Conservation (phyloP, 2,888 invertebrate genomes). For the Thymelicus sylvestris region DNA sequence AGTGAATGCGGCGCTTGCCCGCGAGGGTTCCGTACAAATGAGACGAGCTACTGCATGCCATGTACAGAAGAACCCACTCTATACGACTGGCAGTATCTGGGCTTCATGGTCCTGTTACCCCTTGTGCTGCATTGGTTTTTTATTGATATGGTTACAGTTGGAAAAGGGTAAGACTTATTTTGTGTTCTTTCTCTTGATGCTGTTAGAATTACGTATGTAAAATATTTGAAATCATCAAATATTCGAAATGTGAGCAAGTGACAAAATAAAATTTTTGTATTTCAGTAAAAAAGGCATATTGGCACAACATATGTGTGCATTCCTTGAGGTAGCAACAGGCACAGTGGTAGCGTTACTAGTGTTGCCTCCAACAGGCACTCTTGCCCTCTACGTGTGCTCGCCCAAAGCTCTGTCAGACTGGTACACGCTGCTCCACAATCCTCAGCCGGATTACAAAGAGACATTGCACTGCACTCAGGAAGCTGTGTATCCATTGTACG, state of each 20-base stretch:
- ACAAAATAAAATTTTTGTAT: no score
- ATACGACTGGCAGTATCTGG: constrained; percentile 97
- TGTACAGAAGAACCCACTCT: constrained; percentile 91
- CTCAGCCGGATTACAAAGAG: constrained; percentile 95
- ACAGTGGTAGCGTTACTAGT: constrained; percentile 91
- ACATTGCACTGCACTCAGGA: constrained; percentile 98
- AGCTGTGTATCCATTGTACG: constrained; percentile 98
- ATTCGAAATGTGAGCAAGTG: no score
- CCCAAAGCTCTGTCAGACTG: constrained; percentile 95
- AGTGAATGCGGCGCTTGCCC: constrained; percentile 95
- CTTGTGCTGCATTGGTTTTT: constrained; percentile 96
- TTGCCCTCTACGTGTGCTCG: constrained; percentile 91
- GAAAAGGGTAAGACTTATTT: constrained; percentile 89
- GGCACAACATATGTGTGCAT: constrained; percentile 91
- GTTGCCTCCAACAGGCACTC: constrained; percentile 92
- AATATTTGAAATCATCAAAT: no score
- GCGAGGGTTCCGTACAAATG: constrained; percentile 90
- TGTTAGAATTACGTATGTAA: no score
- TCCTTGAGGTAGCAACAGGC: constrained; percentile 91
- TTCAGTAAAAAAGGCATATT: constrained; percentile 90
- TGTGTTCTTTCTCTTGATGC: no score
- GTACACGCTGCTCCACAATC: constrained; percentile 98
- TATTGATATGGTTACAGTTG: constrained; percentile 92
- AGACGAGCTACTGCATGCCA: constrained; percentile 89
- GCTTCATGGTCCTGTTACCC: constrained; percentile 96